Evolutionary conservation across 2,888 invertebrate species (phyloP).

Genomic region (Orchesellides sinensis): DNA sequence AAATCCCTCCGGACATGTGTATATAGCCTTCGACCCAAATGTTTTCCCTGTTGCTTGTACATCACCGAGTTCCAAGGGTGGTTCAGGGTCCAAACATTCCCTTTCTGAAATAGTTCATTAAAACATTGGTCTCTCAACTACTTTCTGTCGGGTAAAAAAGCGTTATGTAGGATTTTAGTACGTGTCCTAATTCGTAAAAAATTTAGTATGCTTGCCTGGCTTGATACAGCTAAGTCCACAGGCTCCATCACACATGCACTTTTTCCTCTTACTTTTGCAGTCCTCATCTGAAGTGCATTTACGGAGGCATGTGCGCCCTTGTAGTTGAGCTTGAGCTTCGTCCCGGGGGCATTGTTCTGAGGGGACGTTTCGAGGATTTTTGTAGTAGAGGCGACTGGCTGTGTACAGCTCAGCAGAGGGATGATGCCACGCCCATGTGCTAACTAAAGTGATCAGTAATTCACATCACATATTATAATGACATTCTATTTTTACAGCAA

Average conservation of each 20-base stretch:
- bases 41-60: constrained; percentile 87
- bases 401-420: constrained; percentile 52
- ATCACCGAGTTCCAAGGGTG: constrained; percentile 85
- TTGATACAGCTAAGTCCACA: constrained; percentile 89
- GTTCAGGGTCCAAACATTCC: constrained; percentile 89
- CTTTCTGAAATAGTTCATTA: constrained; percentile 81
- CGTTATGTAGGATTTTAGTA: too few relatives aligned
- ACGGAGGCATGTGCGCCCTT: constrained; percentile 90
- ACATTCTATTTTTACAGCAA: too few relatives aligned
- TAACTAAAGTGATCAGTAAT: constrained; percentile 20
- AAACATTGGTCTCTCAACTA: too few relatives aligned
- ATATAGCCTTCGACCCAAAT: constrained; percentile 90
- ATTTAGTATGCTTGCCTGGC: constrained; percentile 86
- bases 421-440: constrained; percentile 60
- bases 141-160: too few relatives aligned
- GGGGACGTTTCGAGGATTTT: constrained; percentile 80
- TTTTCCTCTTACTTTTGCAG: constrained; percentile 97
- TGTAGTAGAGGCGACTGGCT: constrained; percentile 63
- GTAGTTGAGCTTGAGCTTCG: constrained; percentile 88
- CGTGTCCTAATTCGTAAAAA: too few relatives aligned
- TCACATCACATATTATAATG: background rate
- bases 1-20: constrained; percentile 92
- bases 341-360: constrained; percentile 91
- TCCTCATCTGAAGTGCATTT: constrained; percentile 96
- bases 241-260: constrained; percentile 95